Evolutionary conservation across 2,888 invertebrate species (phyloP), one percentile per base, ranked within the genome.

Genomic region (Morinoia aosen): DNA sequence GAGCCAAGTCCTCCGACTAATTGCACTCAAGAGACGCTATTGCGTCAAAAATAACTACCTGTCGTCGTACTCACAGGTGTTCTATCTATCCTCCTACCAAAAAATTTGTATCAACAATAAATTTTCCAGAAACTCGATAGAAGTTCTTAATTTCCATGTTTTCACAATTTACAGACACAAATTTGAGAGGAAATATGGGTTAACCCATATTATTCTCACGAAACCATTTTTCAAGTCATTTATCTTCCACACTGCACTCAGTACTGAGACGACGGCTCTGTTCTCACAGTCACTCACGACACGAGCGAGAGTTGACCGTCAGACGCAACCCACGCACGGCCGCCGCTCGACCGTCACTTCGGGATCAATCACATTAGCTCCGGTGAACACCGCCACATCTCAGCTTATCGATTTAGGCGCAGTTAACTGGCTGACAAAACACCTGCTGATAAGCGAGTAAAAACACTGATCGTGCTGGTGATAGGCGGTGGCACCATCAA

Each of bases 71-170:
- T 76, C 90, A 40, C 90, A 40, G 14, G 48, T 40, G 14, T 90
- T 57, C 57, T 93, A 7, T 12, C 93, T 93, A 93, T 16, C 93
- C 93, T n/a, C 93, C 93, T 11, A 93, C 93, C 25, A 93, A 57
- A 57, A 93, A 93, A 57, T 93, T 93, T 33, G 93, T 93, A 57
- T 93, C 93, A 11, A 93, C 93, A 10, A 57, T 57, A 33, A 93
- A 93, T 93, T 93, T 93, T 93, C 93, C 93, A 8, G 93, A 93
- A 7, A 57, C 56, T 48, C 93, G 93, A 33, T 93, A 33, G 16
- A 93, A 93, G 56, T 57, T 93, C 12, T 93, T 93, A 10, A 57
- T 93, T 57, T 57, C 93, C 93, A 93, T 93, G 33, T 93, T 93
- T 56, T n/a, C 93, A 93, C 19, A 25, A 33, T 57, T n/a, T 5